Conservation (phyloP, 1,140 invertebrate genomes). For the Lepidostoma basale region DNA sequence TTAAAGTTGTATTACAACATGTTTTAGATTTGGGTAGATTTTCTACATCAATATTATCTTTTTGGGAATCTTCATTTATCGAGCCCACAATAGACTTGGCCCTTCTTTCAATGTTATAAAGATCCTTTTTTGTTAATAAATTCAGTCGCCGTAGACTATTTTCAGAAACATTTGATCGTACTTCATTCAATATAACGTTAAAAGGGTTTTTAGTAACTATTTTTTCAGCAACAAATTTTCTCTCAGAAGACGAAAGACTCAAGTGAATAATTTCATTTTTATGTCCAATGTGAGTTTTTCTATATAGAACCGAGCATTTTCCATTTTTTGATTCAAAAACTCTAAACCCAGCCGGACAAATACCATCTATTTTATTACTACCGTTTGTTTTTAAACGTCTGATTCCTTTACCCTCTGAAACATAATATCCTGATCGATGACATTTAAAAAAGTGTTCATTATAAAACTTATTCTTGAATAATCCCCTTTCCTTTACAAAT, state of each 20-base stretch:
- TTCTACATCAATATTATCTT: neutral
- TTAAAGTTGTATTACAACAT: no score
- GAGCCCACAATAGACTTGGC: neutral
- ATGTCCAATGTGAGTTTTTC: slow-evolving; percentile 9
- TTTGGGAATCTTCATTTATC: neutral
- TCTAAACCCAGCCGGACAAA: slow-evolving; percentile 8
- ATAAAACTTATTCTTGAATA: neutral
- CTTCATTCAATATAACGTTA: neutral
- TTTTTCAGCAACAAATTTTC: neutral
- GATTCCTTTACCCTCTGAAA: slow-evolving; percentile 10
- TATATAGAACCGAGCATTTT: slow-evolving; percentile 1
- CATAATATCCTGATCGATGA: slow-evolving; percentile 3
- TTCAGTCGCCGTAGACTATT: neutral
- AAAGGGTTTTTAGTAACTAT: neutral
- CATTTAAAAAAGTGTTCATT: neutral
- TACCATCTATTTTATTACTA: slow-evolving; percentile 19
- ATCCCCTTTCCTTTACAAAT: slow-evolving; percentile 5
- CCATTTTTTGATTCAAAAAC: neutral
- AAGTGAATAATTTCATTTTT: neutral
- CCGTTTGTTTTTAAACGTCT: slow-evolving; percentile 10
- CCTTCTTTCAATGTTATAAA: slow-evolving; percentile 8
- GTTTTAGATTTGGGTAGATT: no score
- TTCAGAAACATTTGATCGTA: neutral
- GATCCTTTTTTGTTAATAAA: slow-evolving; percentile 14
- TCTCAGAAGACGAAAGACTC: neutral